Evolutionary conservation across 2,888 invertebrate species (phyloP).

Genomic region (Pseudolycoriella hygida): DNA sequence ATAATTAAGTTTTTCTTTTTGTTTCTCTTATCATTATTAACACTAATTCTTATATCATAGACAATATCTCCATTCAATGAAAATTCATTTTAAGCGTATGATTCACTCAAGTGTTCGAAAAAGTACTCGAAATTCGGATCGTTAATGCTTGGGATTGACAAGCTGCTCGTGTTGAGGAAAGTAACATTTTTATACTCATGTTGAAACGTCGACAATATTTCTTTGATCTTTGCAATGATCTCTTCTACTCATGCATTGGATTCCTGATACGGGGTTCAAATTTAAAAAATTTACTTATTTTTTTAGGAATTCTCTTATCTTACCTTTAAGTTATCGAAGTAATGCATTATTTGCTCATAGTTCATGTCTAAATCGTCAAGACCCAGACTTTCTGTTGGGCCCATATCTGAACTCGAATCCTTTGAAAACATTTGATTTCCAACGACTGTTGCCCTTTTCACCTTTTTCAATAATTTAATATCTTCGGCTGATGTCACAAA

Average conservation of each 20-base stretch:
- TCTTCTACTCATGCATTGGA: slow-evolving; percentile 82
- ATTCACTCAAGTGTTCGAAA: slow-evolving; percentile 45
- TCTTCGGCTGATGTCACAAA: slow-evolving; percentile 16
- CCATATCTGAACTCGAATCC: slow-evolving; percentile 13
- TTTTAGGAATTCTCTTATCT: slow-evolving; percentile 8
- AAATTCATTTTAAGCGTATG: slow-evolving; percentile 34
- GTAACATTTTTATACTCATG: slow-evolving; percentile 34
- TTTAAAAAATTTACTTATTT: not conserved
- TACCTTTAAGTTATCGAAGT: slow-evolving; percentile 95
- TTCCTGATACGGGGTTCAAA: slow-evolving; percentile 39
- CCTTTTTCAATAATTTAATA: slow-evolving; percentile 18
- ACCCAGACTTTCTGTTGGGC: slow-evolving; percentile 43
- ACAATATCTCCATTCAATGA: too few species aligned
- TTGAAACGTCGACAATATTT: slow-evolving; percentile 53
- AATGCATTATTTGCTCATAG: slow-evolving; percentile 95
- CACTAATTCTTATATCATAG: too few species aligned
- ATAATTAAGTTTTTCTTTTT: too few species aligned
- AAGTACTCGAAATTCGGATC: slow-evolving; percentile 39
- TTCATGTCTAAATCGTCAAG: slow-evolving; percentile 84
- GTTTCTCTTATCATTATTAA: too few species aligned
- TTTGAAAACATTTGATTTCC: slow-evolving; percentile 74
- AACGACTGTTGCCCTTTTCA: slow-evolving; percentile 70
- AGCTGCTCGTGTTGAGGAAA: slow-evolving; percentile 23
- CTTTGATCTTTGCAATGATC: slow-evolving; percentile 70
- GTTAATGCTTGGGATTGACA: slow-evolving; percentile 30